phyloP scores from a whole-genome alignment of 2,888 invertebrate species.

The Koerneria pararmatus region DNA sequence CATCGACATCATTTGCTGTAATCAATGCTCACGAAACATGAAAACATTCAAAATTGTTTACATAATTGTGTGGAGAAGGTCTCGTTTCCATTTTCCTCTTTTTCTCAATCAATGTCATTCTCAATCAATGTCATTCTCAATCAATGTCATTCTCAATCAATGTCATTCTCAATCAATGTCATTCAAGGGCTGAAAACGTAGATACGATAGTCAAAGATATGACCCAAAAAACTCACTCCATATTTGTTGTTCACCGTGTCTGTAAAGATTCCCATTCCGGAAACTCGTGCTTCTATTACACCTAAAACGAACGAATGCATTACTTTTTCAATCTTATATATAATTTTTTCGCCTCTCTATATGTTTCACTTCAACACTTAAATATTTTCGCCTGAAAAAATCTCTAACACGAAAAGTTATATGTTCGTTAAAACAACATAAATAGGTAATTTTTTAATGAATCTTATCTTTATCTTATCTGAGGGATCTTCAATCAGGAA shows the following conservation, averaged over 20 bases:
- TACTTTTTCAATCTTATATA: too few species aligned
- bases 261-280: constrained; percentile 54
- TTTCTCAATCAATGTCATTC: background rate
- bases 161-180: background rate
- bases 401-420: too few species aligned
- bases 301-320: constrained; percentile 29
- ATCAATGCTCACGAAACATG: background rate
- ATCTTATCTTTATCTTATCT: background rate
- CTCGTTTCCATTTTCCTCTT: background rate
- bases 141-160: background rate
- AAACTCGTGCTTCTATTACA: constrained; percentile 47
- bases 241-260: constrained; percentile 54
- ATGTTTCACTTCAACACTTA: too few species aligned
- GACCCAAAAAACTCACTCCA: constrained; percentile 26
- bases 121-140: background rate
- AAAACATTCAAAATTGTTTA: background rate
- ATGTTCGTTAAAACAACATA: too few species aligned
- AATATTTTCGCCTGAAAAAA: too few species aligned
- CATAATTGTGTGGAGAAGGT: background rate
- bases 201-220: background rate
- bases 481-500: background rate
- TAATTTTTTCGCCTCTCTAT: too few species aligned
- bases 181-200: background rate
- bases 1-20: constrained; percentile 31
- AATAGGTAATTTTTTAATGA: too few species aligned